Evolutionary conservation across 2,113 vertebrate species (phyloP).

Genomic region (Brienomyrus brachyistius): DNA sequence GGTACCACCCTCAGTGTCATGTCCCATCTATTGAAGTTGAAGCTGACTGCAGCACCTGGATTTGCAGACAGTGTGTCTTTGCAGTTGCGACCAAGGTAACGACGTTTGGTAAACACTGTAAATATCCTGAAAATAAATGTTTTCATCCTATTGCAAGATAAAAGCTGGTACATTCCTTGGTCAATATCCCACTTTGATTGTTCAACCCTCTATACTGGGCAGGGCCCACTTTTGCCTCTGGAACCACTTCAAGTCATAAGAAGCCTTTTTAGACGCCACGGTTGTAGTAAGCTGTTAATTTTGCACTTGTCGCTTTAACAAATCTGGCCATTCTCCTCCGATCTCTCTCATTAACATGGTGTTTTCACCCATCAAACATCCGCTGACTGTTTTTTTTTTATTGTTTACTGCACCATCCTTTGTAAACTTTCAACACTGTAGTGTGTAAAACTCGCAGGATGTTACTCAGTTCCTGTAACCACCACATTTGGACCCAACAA

Average conservation of each 20-base stretch:
- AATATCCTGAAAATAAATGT: background rate
- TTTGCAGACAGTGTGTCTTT: slow-evolving; percentile 84
- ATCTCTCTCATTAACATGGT: background rate
- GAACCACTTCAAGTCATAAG: background rate
- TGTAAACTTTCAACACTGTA: background rate
- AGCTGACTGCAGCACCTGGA: slow-evolving; percentile 73
- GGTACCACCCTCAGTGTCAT: slow-evolving; percentile 83
- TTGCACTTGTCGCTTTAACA: background rate
- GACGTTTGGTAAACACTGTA: background rate
- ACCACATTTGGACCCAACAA: background rate
- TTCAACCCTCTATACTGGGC: background rate
- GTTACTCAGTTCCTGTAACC: background rate
- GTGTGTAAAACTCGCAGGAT: background rate
- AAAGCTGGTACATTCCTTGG: background rate
- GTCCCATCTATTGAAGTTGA: slow-evolving; percentile 73
- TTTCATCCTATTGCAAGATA: background rate
- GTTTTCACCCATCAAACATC: background rate
- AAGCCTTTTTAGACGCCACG: background rate
- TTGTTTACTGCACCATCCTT: background rate
- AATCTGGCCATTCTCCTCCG: background rate
- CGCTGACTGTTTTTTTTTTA: background rate
- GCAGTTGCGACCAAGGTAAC: slow-evolving; percentile 84
- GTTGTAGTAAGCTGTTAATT: background rate
- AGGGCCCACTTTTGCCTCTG: background rate
- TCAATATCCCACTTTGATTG: background rate